phyloP scores from a whole-genome alignment of 2,888 invertebrate species.

The Coenonympha arcania region DNA sequence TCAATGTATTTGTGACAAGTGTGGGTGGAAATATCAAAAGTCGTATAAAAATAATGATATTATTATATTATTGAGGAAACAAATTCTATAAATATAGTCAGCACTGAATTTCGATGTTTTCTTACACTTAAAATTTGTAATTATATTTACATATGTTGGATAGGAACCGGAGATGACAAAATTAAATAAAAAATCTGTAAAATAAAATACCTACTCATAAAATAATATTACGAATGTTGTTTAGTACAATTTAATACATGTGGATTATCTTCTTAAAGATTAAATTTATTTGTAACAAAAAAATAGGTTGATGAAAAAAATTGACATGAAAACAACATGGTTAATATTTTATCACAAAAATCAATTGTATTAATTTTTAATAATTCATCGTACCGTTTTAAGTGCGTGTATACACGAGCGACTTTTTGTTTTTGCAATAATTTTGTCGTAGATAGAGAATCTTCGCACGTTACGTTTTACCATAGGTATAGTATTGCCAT shows the following conservation, averaged over 20 bases:
- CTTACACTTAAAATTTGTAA: conserved; percentile 61
- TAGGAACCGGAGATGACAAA: conserved; percentile 33
- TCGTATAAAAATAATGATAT: conserved; percentile 30
- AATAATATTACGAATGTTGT: conserved; percentile 29
- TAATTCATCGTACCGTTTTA: no score
- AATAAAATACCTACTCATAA: conserved; percentile 26
- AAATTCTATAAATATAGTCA: conserved; percentile 57
- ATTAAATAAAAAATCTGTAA: conserved; percentile 33
- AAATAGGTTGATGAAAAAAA: no score
- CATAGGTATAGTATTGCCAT: no score
- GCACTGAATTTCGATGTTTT: conserved; percentile 72
- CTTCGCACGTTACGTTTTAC: no score
- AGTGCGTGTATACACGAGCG: no score
- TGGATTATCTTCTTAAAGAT: not conserved
- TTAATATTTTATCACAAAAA: no score
- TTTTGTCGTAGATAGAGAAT: no score
- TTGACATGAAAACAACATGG: no score
- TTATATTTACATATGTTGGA: conserved; percentile 63
- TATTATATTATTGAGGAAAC: conserved; percentile 17
- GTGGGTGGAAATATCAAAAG: conserved; percentile 24
- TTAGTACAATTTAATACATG: conserved; percentile 22
- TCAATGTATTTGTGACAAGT: not conserved
- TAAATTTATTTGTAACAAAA: no score
- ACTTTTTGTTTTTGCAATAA: no score
- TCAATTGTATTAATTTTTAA: no score